Conservation (phyloP, 2,888 invertebrate species). For the Leptinotarsa haldemani region DNA sequence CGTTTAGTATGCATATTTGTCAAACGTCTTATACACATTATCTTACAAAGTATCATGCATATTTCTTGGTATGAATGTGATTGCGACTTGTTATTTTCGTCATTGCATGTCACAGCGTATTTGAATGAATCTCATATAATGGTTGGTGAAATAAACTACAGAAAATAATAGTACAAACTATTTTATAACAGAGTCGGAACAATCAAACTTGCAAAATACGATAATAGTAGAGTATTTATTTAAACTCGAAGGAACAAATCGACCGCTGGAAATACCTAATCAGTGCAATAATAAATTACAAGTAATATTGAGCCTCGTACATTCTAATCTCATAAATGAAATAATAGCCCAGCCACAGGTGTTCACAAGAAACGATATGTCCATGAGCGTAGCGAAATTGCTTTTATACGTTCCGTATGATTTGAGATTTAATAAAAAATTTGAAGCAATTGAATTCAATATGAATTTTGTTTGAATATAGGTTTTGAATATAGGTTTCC, state of each 20-base stretch:
- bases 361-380: conserved; percentile 34
- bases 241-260: conserved; percentile 43
- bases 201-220: conserved; percentile 41
- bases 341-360: conserved; percentile 46
- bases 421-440: too few relatives aligned
- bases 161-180: conserved; percentile 30
- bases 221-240: conserved; percentile 40
- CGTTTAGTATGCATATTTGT: conserved; percentile 16
- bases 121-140: conserved; percentile 28
- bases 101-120: conserved; percentile 16
- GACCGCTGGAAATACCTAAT: conserved; percentile 40
- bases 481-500: too few relatives aligned
- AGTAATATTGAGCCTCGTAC: conserved; percentile 40
- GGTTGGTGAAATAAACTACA: conserved; percentile 30
- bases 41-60: conserved; percentile 17
- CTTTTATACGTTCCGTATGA: too few relatives aligned
- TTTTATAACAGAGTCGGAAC: conserved; percentile 17
- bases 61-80: conserved; percentile 5
- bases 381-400: conserved; percentile 11
- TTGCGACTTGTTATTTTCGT: conserved; percentile 4
- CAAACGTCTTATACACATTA: not conserved
- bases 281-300: conserved; percentile 45
- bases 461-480: too few relatives aligned
- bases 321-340: conserved; percentile 43
- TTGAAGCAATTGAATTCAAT: too few relatives aligned